Evolutionary conservation across 2,797 vertebrate genomes (phyloP), one percentile per base, ranked within the genome.

Genomic region (Acridotheres tristis): DNA sequence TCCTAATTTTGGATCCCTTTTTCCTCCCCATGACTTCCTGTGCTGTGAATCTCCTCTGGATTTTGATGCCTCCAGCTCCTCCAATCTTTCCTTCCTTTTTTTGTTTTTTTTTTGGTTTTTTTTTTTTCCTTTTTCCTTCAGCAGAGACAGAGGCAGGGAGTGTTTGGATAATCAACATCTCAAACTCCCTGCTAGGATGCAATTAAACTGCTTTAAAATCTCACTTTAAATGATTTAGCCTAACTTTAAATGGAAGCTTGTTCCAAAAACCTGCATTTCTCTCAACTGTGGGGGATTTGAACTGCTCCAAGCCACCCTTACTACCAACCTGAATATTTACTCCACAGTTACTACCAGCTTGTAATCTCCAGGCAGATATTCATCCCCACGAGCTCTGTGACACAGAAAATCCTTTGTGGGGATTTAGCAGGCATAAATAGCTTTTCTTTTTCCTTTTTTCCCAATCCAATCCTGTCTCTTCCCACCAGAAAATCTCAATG

Each of bases 171-270:
- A 93, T 62, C 87, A 92, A 51, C 82, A 51, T 68, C 79, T 75
- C 89, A 7, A 77, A 62, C 84, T 93, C 68, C 78, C 89, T 88
- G 66, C 90, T 75, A 93, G 73, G 87, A 84, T 89, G 69, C 85
- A 83, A 91, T 95, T 92, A 93, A 91, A 57, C 38, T 17, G 36
- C 84, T 89, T 79, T 80, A 50, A 90, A 95, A 72, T 57, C 87
- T 83, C 82, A 19, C 23, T 85, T 26, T 2, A 72, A 90, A 76
- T 62, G 68, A 78, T 94, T 88, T 84, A 87, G 65, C 29, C 63
- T 30, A 59, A 19, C 23, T 85, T 26, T 2, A 72, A 90, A 76
- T 62, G 68, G 69, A 73, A 94, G 65, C 9, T 65, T 66, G 4
- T 50, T 71, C 75, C 47, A 42, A 68, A 81, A 66, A 1, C 36